These are phyloP conservation scores for Itoplectis maculator DNA, from an alignment of 2,888 invertebrate species.

Conservation along the genomic window DNA sequence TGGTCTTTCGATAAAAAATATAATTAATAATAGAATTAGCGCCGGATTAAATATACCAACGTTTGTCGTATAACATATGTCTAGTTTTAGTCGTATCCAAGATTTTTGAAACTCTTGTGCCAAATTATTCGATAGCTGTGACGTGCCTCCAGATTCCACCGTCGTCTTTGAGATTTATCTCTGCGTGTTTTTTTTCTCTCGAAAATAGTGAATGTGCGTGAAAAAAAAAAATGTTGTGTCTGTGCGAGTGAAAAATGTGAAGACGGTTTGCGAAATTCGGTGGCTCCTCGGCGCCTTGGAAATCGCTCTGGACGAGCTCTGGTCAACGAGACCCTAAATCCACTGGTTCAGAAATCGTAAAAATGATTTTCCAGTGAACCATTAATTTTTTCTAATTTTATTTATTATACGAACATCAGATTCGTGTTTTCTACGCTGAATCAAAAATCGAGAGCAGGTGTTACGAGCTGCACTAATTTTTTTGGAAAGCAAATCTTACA, in stretches of 20 bases:
- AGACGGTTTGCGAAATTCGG: slow-evolving; percentile 19
- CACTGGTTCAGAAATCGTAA: slow-evolving; percentile 38
- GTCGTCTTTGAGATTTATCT: slow-evolving; percentile 20
- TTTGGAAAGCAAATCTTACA: slow-evolving; percentile 7
- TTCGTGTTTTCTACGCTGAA: neutral
- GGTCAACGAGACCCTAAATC: slow-evolving; percentile 60
- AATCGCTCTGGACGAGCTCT: slow-evolving; percentile 15
- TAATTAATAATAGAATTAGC: neutral
- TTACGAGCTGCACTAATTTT: slow-evolving; percentile 10
- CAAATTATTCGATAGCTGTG: slow-evolving; percentile 59
- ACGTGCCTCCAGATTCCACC: slow-evolving; percentile 48
- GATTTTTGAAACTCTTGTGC: slow-evolving; percentile 48
- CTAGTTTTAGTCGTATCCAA: slow-evolving; percentile 34
- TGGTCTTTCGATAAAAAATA: slow-evolving; percentile 5
- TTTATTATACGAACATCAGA: slow-evolving; percentile 8
- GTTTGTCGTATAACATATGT: slow-evolving; percentile 22
- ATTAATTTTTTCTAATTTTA: slow-evolving; percentile 10
- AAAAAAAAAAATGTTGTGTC: slow-evolving; percentile 4
- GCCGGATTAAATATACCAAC: neutral
- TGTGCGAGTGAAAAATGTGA: neutral
- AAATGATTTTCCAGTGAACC: neutral
- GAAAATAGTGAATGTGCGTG: too few species aligned
- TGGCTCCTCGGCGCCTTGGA: neutral
- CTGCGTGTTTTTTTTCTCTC: slow-evolving; percentile 22
- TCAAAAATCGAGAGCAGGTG: slow-evolving; percentile 32